phyloP scores from a whole-genome alignment of 2,888 invertebrate genomes.

The Galerucella nymphaeae region DNA sequence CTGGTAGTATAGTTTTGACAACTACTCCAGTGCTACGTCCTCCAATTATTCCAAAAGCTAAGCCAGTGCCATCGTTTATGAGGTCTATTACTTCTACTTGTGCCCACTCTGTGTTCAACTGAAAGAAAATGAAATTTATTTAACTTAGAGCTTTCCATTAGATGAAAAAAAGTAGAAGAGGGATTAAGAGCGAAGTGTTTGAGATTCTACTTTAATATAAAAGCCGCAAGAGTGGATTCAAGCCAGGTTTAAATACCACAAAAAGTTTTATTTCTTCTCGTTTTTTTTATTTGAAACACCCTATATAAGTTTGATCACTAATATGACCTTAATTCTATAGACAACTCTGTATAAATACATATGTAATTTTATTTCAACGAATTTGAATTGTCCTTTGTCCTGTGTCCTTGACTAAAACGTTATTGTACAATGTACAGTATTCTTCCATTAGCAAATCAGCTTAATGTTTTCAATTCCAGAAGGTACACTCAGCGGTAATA shows the following conservation, averaged over 20 bases:
- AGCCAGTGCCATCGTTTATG: constrained; percentile 90
- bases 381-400: not conserved
- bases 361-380: not conserved
- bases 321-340: too few species aligned
- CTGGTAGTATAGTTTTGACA: constrained; percentile 92
- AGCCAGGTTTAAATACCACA: too few species aligned
- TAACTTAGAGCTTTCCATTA: too few species aligned
- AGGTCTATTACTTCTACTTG: constrained; percentile 95
- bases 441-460: not conserved
- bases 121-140: constrained; percentile 14
- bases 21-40: constrained; percentile 93
- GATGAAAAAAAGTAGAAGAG: too few species aligned
- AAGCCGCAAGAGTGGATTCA: too few species aligned
- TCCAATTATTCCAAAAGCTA: constrained; percentile 95
- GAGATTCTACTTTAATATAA: too few species aligned
- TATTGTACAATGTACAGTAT: not conserved
- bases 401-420: not conserved
- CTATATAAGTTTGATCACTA: too few species aligned
- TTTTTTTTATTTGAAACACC: too few species aligned
- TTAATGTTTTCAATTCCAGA: not conserved
- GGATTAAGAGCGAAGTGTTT: too few species aligned
- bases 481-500: not conserved
- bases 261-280: too few species aligned
- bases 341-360: too few species aligned
- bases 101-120: constrained; percentile 93